Base-by-base conservation (phyloP, 2,113 vertebrate species). In the Nibea coibor region DNA sequence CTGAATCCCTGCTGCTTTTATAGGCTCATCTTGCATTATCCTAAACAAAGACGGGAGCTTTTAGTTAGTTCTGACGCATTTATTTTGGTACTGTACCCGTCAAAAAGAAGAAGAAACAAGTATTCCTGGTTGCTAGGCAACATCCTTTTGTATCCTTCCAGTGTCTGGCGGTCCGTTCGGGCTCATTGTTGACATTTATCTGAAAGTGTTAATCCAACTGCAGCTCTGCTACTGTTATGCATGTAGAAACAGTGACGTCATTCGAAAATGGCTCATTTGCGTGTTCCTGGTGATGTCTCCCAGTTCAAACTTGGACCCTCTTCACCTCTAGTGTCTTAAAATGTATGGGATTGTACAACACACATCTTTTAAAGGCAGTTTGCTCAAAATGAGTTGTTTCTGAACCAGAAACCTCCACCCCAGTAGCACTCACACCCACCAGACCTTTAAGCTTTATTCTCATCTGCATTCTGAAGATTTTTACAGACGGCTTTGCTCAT, bases 101-200 rank as follows among this genome's bases (percentile, higher is more conserved):
- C 61, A 43, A 15, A 24, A 28, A 68, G 17, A 9, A 74, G 8
- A 7, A 71, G 8, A 24, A 51, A 31, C 19, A 28, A 22, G 14
- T 20, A 12, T 42, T 54, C 16, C 59, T 31, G 53, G 78, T 71
- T 62, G 78, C 82, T 53, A 15, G 22, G 74, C 78, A 56, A 48
- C 64, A 22, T 31, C 45, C 51, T 68, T 58, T 75, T 75, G 59
- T 75, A 28, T 10, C 59, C 42, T 19, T 31, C 3, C 15, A 75
- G 15, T 45, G 19, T 70, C 20, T 31, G 24, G 28, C 2, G 2
- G 16, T 64, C 2, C 22, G 10, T 45, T 59, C 63, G 42, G 63
- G 54, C 57, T 43, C 14, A 10, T 42, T 78, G 1, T 54, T 71
- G 70, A 74, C 63, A 67, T 83, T 63, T 43, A 74, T 59, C 22